A percentile compares a stretch with the other conserved stretches of the same genome.
Evolutionary conservation across 2,888 invertebrate species (phyloP).

Genomic region (Melanargia galathea): DNA sequence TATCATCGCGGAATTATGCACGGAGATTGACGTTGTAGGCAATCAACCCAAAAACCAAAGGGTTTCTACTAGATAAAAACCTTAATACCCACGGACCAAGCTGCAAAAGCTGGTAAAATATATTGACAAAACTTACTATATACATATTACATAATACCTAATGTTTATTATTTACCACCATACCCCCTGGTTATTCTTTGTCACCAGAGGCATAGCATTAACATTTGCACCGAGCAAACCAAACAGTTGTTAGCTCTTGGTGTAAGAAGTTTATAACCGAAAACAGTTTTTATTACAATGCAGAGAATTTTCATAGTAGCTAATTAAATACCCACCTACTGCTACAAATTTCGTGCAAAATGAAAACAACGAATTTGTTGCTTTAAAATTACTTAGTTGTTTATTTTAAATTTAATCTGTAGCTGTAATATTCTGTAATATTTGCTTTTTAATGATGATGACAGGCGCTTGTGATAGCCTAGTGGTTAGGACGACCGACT

Average conservation of each 20-base stretch:
- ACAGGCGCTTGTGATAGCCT: no score
- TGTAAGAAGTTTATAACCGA: slow-evolving; percentile 15
- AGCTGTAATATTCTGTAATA: slow-evolving; percentile 1
- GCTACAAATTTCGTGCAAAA: slow-evolving; percentile 67
- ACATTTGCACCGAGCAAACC: neutral
- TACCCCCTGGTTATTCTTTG: neutral
- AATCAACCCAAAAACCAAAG: neutral
- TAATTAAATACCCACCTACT: slow-evolving; percentile 74
- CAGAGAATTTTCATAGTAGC: slow-evolving; percentile 60
- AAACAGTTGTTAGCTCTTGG: neutral
- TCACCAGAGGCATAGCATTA: neutral
- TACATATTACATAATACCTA: no score
- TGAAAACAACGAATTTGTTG: no score
- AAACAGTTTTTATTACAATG: slow-evolving; percentile 43
- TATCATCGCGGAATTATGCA: neutral
- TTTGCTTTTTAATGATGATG: neutral
- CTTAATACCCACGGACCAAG: no score
- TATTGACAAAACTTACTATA: no score
- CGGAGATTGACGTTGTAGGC: neutral
- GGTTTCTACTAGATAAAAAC: no score
- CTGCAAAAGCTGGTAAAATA: no score
- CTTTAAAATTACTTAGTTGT: slow-evolving; percentile 2
- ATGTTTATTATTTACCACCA: neutral
- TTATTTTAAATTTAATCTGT: neutral
- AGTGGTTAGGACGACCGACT: no score